Percentiles rank a stretch among this genome's conserved stretches.
Evolutionary conservation across 37 sponge, comb jelly and placozoan genomes (phyloP).

Genomic region (Hormiphora californensis): DNA sequence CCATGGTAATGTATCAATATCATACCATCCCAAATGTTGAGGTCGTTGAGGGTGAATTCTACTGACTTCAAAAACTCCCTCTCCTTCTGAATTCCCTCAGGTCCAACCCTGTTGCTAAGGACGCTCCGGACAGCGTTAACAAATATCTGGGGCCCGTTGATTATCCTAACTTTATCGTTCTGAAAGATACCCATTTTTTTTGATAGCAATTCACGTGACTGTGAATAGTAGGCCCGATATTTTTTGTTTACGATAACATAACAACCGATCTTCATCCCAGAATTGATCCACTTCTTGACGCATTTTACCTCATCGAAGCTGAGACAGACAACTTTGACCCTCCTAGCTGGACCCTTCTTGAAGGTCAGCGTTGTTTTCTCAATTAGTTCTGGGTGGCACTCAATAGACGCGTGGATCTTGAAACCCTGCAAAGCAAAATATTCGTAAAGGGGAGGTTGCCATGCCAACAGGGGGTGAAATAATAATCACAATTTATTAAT

Average conservation of each 20-base stretch:
- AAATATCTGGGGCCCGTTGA: conserved; percentile 37
- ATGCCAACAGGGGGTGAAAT: no score
- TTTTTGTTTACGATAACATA: not conserved
- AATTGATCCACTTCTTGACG: not conserved
- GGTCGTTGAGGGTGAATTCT: conserved; percentile 49
- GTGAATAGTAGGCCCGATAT: not conserved
- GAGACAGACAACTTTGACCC: conserved; percentile 42
- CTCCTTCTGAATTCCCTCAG: conserved; percentile 39
- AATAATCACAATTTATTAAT: no score
- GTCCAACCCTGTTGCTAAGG: conserved; percentile 4
- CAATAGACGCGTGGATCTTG: conserved; percentile 46
- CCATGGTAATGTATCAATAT: no score
- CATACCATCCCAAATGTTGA: conserved; percentile 50
- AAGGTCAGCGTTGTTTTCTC: conserved; percentile 39
- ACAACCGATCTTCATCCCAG: not conserved
- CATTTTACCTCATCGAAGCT: conserved; percentile 49
- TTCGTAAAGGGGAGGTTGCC: not conserved
- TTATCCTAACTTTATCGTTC: conserved; percentile 41
- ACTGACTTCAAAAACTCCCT: conserved; percentile 43
- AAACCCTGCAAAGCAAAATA: not conserved
- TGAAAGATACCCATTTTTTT: not conserved
- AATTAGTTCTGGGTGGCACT: conserved; percentile 35
- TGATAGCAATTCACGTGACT: not conserved
- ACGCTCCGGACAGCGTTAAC: conserved; percentile 41
- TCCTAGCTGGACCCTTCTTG: conserved; percentile 47